Conservation (phyloP, 2,113 vertebrate genomes). For the Tragelaphus buxtoni region DNA sequence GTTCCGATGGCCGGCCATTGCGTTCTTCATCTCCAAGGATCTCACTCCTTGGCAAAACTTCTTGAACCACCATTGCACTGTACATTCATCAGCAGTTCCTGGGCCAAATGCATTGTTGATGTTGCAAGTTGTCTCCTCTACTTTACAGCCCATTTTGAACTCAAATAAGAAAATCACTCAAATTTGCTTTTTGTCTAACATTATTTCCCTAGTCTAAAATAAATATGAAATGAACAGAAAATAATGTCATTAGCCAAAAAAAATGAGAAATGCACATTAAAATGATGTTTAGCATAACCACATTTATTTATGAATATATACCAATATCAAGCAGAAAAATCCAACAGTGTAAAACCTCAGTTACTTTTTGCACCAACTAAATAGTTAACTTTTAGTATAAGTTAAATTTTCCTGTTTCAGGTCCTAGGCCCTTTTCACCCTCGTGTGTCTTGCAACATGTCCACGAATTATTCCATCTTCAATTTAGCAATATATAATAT, state of each 20-base stretch:
- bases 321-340: background rate
- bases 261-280: background rate
- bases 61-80: background rate
- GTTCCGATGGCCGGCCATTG: accelerated
- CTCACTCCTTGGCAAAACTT: background rate
- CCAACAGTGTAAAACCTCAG: background rate
- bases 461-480: background rate
- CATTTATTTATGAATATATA: background rate
- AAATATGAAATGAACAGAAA: background rate
- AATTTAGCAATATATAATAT: too few species aligned
- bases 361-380: background rate
- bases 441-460: background rate
- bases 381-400: constrained; percentile 14
- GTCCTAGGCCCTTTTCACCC: background rate
- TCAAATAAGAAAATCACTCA: background rate
- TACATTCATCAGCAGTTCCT: background rate
- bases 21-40: background rate
- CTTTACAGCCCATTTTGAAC: background rate
- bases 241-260: background rate
- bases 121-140: background rate
- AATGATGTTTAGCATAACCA: background rate
- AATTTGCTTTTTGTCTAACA: background rate
- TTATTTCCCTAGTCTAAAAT: background rate
- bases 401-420: background rate
- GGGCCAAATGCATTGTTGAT: background rate